A percentile compares a stretch with the other conserved stretches of the same genome.
These are phyloP conservation scores for Actinostola sp. DNA, from an alignment of 92 coral and sea anemone genomes.

Conservation along the genomic window DNA sequence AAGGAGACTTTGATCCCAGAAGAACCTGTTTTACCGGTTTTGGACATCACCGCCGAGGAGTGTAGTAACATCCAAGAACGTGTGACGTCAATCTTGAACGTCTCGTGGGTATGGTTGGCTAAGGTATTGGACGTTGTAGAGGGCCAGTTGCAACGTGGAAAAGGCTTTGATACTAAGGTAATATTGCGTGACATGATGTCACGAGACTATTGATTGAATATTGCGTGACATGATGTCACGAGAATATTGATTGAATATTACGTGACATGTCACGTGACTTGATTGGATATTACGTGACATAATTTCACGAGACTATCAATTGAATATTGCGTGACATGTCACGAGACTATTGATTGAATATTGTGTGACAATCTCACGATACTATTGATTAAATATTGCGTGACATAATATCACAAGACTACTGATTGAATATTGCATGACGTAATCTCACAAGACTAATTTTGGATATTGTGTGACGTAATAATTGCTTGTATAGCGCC, in stretches of 20 bases:
- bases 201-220: neutral
- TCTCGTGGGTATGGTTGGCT: conserved; percentile 83
- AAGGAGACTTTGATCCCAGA: conserved; percentile 22
- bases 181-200: neutral
- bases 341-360: neutral
- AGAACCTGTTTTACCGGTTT: conserved; percentile 56
- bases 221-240: neutral
- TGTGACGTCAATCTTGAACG: conserved; percentile 57
- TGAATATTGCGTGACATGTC: neutral
- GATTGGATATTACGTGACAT: neutral
- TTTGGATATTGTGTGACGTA: neutral
- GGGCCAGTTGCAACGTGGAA: conserved; percentile 79
- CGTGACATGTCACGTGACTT: conserved; percentile 5
- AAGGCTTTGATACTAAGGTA: conserved; percentile 88
- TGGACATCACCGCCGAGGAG: conserved; percentile 50
- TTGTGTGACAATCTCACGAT: conserved; percentile 3
- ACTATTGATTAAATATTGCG: neutral
- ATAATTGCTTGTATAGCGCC: no score
- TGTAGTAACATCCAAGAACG: conserved; percentile 49
- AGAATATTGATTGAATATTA: no score
- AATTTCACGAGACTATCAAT: neutral
- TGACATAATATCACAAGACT: neutral
- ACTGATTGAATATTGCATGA: neutral
- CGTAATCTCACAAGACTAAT: neutral
- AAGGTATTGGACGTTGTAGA: conserved; percentile 82